Conservation (phyloP, 2,797 vertebrate genomes). For the Rhynchonycteris naso region DNA sequence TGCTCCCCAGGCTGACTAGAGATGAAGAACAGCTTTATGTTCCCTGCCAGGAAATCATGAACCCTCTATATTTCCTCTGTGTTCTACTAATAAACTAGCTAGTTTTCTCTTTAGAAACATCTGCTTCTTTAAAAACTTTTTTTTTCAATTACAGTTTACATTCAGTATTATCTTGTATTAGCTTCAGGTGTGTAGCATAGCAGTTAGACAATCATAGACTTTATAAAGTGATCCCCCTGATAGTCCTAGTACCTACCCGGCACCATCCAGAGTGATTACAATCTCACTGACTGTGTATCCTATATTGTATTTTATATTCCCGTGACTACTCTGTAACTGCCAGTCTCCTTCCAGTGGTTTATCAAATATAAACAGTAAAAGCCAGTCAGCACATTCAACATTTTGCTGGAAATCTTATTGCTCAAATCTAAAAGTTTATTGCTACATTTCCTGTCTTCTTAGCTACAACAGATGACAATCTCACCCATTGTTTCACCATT, state of each 20-base stretch:
- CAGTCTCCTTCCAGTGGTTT: background rate
- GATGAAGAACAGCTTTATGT: slow-evolving; percentile 7
- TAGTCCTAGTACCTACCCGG: too few relatives aligned
- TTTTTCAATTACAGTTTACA: background rate
- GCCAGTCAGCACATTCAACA: background rate
- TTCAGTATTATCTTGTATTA: background rate
- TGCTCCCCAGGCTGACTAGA: background rate
- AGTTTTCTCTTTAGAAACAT: slow-evolving; percentile 7
- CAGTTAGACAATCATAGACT: background rate
- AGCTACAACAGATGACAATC: background rate
- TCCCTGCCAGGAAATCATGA: slow-evolving; percentile 19
- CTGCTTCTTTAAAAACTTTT: background rate
- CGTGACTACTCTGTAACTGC: background rate
- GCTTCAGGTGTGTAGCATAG: background rate
- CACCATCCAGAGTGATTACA: too few relatives aligned
- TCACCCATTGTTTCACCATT: background rate
- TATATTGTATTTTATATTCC: too few relatives aligned
- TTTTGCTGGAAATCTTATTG: background rate
- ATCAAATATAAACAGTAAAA: background rate
- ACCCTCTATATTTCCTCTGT: background rate
- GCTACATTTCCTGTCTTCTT: background rate
- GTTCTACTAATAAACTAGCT: slow-evolving; percentile 17
- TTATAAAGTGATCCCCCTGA: background rate
- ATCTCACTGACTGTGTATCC: too few relatives aligned
- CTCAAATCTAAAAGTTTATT: background rate